Percentiles rank a stretch among this genome's conserved stretches.
These are phyloP conservation scores for Pelecanus crispus DNA, from an alignment of 2,113 vertebrate species.

Conservation along the genomic window DNA sequence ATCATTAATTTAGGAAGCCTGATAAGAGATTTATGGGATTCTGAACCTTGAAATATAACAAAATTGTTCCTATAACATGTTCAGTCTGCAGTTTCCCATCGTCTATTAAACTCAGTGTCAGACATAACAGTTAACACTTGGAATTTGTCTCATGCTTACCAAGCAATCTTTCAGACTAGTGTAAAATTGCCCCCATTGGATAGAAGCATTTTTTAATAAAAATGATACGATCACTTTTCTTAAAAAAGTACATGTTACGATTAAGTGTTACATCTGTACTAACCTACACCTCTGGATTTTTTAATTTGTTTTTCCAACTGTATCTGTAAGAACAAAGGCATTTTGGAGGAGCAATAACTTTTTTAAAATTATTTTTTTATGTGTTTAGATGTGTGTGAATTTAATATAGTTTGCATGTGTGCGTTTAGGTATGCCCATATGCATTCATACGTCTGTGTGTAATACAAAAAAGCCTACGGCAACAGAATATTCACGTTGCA, in stretches of 20 bases:
- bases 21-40: conserved; percentile 5
- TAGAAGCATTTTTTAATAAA: not conserved
- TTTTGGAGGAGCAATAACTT: not conserved
- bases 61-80: not conserved
- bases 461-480: not conserved
- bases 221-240: not conserved
- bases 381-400: not conserved
- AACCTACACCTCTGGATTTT: not conserved
- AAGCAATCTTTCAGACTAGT: not conserved
- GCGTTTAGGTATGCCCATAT: not conserved
- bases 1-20: not conserved
- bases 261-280: not conserved
- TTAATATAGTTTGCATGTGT: not conserved
- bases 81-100: not conserved
- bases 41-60: conserved; percentile 3
- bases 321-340: not conserved
- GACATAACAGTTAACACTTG: not conserved
- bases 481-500: not conserved
- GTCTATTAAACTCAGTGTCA: not conserved
- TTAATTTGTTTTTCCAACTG: not conserved
- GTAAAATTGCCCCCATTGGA: not conserved
- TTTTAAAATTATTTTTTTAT: not conserved
- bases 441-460: not conserved
- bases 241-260: not conserved
- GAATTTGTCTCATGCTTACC: conserved; percentile 1